Evolutionary conservation across 2,888 invertebrate species (phyloP).

Genomic region (Junonia oenone): DNA sequence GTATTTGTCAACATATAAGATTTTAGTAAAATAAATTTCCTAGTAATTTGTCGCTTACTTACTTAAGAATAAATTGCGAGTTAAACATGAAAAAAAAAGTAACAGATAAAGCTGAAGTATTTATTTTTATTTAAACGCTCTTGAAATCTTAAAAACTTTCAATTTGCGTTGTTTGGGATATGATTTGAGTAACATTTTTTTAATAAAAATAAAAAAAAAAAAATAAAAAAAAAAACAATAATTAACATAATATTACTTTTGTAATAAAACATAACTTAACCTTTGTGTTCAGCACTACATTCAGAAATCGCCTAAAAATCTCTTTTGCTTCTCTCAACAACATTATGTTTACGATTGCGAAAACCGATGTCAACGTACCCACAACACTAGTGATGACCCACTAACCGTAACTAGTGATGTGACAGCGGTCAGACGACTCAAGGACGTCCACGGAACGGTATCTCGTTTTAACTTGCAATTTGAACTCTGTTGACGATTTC

Average conservation of each 20-base stretch:
- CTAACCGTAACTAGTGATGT: conserved; percentile 26
- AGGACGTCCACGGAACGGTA: conserved; percentile 30
- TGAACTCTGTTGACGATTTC: background rate
- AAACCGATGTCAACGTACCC: conserved; percentile 6
- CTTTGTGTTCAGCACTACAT: background rate
- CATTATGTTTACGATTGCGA: background rate
- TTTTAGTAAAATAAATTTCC: too few species aligned
- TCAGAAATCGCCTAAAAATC: background rate
- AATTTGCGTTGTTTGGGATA: too few species aligned
- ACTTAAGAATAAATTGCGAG: too few species aligned
- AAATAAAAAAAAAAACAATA: too few species aligned
- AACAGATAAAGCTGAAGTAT: too few species aligned
- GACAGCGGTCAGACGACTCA: conserved; percentile 33
- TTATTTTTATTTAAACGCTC: too few species aligned
- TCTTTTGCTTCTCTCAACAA: background rate
- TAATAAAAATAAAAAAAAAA: too few species aligned
- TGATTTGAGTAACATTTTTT: too few species aligned
- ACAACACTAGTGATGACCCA: conserved; percentile 27
- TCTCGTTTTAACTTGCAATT: background rate
- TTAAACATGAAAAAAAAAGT: too few species aligned
- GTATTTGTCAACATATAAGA: background rate
- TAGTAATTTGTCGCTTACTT: too few species aligned
- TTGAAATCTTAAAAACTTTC: too few species aligned
- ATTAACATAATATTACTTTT: background rate
- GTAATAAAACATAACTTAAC: background rate